phyloP scores from a whole-genome alignment of 92 coral and sea anemone genomes.

The Siderastrea siderea region DNA sequence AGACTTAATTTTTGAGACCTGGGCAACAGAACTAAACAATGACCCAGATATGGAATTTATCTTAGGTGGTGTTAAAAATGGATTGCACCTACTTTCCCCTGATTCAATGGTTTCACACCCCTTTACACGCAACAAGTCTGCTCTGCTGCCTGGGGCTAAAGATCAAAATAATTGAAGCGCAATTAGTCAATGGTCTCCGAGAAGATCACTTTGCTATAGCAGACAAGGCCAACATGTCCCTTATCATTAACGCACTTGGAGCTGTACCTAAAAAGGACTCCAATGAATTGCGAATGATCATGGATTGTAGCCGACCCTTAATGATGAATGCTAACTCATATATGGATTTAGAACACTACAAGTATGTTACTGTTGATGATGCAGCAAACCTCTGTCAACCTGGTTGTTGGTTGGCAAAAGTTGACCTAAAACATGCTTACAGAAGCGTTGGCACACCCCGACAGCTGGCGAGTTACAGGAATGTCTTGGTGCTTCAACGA shows the following conservation, averaged over 20 bases:
- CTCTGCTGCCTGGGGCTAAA: slow-evolving; percentile 19
- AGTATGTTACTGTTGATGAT: not conserved
- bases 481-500: not conserved
- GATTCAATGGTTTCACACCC: slow-evolving; percentile 12
- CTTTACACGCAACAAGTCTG: not conserved
- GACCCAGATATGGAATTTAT: not conserved
- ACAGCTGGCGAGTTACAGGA: slow-evolving; percentile 12
- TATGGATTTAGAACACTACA: slow-evolving; percentile 38
- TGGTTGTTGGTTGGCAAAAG: not conserved
- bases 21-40: not conserved
- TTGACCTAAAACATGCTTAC: not conserved
- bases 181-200: not conserved
- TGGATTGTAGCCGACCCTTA: slow-evolving; percentile 35
- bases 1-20: slow-evolving; percentile 39
- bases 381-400: slow-evolving; percentile 9
- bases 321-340: slow-evolving; percentile 17
- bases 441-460: not conserved
- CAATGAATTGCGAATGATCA: slow-evolving; percentile 30
- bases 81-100: not conserved
- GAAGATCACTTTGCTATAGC: slow-evolving; percentile 23
- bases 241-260: slow-evolving; percentile 40
- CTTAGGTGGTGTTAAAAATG: too few species aligned
- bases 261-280: slow-evolving; percentile 54
- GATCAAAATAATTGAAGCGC: slow-evolving; percentile 42
- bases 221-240: slow-evolving; percentile 15